Base-by-base conservation (phyloP, 1,140 invertebrate genomes). In the Homarus americanus region DNA sequence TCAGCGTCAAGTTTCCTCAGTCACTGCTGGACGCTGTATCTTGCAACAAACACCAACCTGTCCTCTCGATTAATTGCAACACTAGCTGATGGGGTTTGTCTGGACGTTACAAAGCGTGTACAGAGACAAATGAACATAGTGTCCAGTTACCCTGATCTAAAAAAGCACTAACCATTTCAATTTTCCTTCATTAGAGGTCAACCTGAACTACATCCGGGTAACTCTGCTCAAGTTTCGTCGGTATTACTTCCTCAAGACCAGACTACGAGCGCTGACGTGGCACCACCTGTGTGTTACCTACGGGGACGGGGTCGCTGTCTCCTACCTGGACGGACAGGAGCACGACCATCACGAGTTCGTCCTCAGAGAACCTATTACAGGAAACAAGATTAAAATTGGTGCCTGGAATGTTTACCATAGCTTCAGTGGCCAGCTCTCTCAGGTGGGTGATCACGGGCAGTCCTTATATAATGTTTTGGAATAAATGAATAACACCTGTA, bases 211-310 rank as follows among this genome's bases (percentile, higher is more conserved):
- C 87, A 90, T 92, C 66, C 72, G 87, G 17, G 91, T 92, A 40
- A 86, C 91, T 0, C 44, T 92, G 49, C 82, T 53, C n/a, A 85
- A 90, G 32, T 87, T 92, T 82, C 82, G 91, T 0, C 87, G 91
- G 0, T 92, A 90, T 76, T 87, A 92, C 76, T 90, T 86, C 53
- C 87, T 92, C 38, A 92, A 80, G 34, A 10, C 53, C 28, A 78
- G 82, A 17, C 83, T 92, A 20, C 80, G 88, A 34, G 91, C 91
- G 0, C 87, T 92, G 34, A 92, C 91, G 28, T 92, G 91, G 91
- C 91, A 92, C 32, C 91, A 92, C 76, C 76, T 92, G 24, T 92
- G 91, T 40, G 73, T 92, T 40, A 92, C 91, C n/a, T 79, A 82
- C 75, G 83, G 75, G 20, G 41, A 86, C 63, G 82, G 82, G 9